Evolutionary conservation across 2,113 vertebrate genomes (phyloP).

Genomic region (Choloepus hoffmanni): DNA sequence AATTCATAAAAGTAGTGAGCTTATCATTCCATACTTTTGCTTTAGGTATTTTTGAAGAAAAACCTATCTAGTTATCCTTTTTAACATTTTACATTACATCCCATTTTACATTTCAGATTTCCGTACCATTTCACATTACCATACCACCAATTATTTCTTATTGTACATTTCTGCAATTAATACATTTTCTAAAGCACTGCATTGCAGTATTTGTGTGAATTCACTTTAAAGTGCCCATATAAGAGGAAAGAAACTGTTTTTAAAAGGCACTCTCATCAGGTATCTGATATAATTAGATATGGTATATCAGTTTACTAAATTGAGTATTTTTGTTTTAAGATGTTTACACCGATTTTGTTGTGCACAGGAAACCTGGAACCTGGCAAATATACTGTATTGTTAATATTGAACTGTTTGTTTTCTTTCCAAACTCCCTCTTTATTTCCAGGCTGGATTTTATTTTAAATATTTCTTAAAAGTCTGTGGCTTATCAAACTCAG

Average conservation of each 20-base stretch:
- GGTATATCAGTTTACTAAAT: no score
- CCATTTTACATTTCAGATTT: background rate
- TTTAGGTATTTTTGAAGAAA: background rate
- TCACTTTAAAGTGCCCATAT: background rate
- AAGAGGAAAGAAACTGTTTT: no score
- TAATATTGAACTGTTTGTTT: background rate
- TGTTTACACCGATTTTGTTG: no score
- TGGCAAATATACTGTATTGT: no score
- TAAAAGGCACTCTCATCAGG: no score
- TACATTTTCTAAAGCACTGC: background rate
- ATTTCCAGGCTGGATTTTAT: background rate
- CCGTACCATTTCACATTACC: background rate
- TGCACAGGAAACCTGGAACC: no score
- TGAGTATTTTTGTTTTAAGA: no score
- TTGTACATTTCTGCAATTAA: background rate
- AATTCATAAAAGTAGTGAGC: background rate
- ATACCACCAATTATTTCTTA: background rate
- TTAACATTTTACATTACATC: no score
- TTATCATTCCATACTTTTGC: background rate
- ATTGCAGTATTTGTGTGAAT: background rate
- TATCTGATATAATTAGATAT: no score
- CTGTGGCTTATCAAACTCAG: background rate
- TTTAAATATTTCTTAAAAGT: conserved; percentile 9
- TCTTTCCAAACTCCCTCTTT: background rate
- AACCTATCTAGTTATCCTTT: background rate